Base-by-base conservation (phyloP, 2,113 vertebrate species). In the Gnathonemus longibarbis region DNA sequence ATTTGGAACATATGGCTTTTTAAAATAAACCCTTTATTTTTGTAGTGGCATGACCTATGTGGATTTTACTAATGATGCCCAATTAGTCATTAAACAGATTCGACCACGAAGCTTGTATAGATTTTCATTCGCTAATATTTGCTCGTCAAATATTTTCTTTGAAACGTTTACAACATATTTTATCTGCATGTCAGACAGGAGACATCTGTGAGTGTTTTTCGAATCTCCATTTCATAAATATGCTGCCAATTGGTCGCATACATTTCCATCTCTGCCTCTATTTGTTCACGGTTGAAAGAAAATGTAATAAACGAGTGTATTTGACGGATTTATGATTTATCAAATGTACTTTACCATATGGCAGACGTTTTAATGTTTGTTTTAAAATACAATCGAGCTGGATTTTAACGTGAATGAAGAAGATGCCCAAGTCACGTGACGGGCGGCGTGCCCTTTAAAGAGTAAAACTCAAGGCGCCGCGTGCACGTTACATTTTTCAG, bases 1-100 rank as follows among this genome's bases (percentile, higher is more conserved):
- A 98, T 98, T 97, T 96, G 91, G 94, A 94, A 96, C 97, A 98
- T 97, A 98, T 98, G 97, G 97, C 95, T 95, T 96, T 96, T 95
- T 95, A 95, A 96, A 96, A 95, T 94, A 93, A 91, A 89, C 90
- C 93, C 95, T 95, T 96, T 95, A 96, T 96, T 96, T 95, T 92
- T 93, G 92, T 92, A 95, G 92, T 94, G 94, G 96, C 94, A 95
- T 94, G 95, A 95, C 95, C 95, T 95, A 94, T 96, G 91, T 95
- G 95, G 96, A 96, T 95, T 95, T 94, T 96, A 95, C 96, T 97
- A 97, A 98, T 98, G 97, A 98, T 97, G 96, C 96, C 96, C 96
- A 97, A 97, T 98, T 97, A 98, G 97, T 96, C 96, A 97, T 96
- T 96, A 96, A 96, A 97, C 96, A 95, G 92, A 93, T 92, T 95